phyloP scores from a whole-genome alignment of 2,888 invertebrate species.

The Cheiracanthium punctorium region DNA sequence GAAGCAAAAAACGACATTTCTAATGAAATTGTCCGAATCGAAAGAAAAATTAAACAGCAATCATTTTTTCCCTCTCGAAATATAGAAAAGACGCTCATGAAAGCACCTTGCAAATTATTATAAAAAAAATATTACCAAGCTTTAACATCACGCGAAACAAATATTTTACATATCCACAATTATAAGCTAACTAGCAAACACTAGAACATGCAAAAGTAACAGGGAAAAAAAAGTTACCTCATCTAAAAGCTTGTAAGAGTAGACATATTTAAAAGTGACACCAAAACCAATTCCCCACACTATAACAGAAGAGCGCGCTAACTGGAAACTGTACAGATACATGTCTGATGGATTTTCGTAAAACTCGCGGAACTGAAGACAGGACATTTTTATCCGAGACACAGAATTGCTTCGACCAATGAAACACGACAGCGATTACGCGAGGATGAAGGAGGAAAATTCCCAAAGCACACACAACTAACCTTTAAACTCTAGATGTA shows the following conservation, averaged over 20 bases:
- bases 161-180: no score
- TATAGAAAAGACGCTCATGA: no score
- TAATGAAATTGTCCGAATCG: no score
- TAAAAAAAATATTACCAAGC: no score
- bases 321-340: background rate
- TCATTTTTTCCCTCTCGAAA: no score
- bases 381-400: background rate
- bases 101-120: no score
- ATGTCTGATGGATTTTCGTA: background rate
- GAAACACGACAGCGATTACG: background rate
- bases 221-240: background rate
- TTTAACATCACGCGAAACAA: no score
- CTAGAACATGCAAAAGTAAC: no score
- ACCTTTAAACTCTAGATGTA: no score
- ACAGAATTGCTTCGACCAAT: background rate
- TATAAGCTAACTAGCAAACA: no score
- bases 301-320: background rate
- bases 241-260: background rate
- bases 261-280: background rate
- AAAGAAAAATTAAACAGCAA: no score
- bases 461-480: background rate
- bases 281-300: background rate
- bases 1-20: no score
- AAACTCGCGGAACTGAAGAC: background rate
- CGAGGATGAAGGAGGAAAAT: background rate